Evolutionary conservation across 2,797 vertebrate genomes (phyloP).

Genomic region (Nyctibius grandis): DNA sequence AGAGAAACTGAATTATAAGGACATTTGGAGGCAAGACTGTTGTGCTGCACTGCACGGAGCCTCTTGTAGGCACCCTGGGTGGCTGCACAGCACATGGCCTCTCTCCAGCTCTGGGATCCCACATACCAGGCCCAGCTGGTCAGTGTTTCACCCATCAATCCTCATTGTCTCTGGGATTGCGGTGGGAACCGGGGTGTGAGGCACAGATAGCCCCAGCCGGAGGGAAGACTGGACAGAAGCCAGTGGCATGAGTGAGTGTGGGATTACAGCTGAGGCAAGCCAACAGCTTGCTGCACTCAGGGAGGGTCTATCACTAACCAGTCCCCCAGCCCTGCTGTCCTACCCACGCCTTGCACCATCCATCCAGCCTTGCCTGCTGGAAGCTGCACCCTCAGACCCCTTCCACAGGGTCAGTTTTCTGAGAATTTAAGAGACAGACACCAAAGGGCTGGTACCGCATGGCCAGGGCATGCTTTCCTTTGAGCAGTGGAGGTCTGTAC

Average conservation of each 20-base stretch:
- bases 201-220: not conserved
- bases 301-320: not conserved
- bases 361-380: not conserved
- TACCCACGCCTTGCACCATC: rapidly evolving
- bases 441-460: rapidly evolving
- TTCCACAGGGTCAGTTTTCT: not conserved
- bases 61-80: not conserved
- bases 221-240: not conserved
- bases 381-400: not conserved
- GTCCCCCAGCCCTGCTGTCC: not conserved
- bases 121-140: not conserved
- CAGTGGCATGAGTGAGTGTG: not conserved
- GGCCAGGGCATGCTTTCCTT: not conserved
- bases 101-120: not conserved
- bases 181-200: not conserved
- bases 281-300: not conserved
- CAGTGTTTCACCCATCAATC: not conserved
- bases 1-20: not conserved
- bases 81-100: not conserved
- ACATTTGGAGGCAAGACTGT: not conserved
- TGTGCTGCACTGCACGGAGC: not conserved
- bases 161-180: not conserved
- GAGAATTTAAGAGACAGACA: not conserved
- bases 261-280: not conserved
- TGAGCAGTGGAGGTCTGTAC: not conserved